Evolutionary conservation across 1,140 invertebrate species (phyloP), one percentile per base, ranked within the genome.

Genomic region (Nephotettix cincticeps): DNA sequence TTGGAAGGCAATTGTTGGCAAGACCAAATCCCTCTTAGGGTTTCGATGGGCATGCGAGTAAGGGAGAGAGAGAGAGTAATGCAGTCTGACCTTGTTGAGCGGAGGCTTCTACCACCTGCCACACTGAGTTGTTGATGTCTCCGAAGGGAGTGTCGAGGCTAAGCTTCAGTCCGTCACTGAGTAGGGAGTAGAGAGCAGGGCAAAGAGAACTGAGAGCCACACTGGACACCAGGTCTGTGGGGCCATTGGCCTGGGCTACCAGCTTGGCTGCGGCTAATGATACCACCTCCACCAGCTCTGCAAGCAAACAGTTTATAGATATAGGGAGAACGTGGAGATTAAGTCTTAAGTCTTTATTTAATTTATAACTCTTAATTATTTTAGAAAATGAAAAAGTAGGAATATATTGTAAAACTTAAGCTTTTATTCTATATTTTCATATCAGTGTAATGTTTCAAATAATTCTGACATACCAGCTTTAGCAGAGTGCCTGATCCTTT

Each of bases 81-180:
- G 23, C 27, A n/a, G n/a, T n/a, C n/a, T 76, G 74, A 85, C 91
- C 91, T 84, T 93, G 91, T 80, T 94, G 92, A 21, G 92, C 90
- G n/a, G 93, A 93, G 43, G 91, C 90, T 82, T 95, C 93, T 6
- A 94, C 89, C 45, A 91, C 87, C 82, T 93, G 91, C 94, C 94
- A 96, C 47, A 94, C 92, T 13, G 93, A 94, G 78, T 96, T 94
- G 65, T 89, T 87, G 32, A 95, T 90, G 28, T 91, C 88, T 36
- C 93, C 94, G 80, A 96, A 96, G 29, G 93, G 88, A 0, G 93
- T 95, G 76, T 92, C 89, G 23, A 95, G 85, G 74, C 85, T 87
- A 21, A 92, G 88, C 78, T 92, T 91, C 9, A 96, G 83, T 1
- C 93, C 93, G 80, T 96, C 92, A 71, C 89, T 90, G 72, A 96